Percentiles rank a stretch among this genome's conserved stretches.
Conservation (phyloP, 2,113 vertebrate genomes). For the Caracal caracal region DNA sequence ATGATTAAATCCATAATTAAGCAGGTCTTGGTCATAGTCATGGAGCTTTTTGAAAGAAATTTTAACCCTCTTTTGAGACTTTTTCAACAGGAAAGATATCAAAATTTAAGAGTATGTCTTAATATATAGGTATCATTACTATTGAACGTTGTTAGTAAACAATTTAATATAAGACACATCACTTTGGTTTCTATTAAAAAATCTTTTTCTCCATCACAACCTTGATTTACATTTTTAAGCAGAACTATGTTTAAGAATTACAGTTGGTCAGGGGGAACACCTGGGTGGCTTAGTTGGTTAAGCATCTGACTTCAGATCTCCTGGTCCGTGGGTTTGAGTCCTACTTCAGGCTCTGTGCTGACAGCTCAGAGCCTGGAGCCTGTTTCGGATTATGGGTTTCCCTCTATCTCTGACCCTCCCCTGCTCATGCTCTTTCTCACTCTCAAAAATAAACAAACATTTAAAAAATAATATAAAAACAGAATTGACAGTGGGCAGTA, state of each 20-base stretch:
- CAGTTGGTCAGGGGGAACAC: too few species aligned
- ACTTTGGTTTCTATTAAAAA: not conserved
- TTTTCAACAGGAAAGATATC: not conserved
- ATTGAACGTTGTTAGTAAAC: not conserved
- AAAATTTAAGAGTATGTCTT: not conserved
- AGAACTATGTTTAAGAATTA: not conserved
- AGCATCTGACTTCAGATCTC: too few species aligned
- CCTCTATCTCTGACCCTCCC: too few species aligned
- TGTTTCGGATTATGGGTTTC: too few species aligned
- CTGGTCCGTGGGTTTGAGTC: too few species aligned
- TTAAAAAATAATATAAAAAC: too few species aligned
- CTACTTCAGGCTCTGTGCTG: too few species aligned
- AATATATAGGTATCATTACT: not conserved
- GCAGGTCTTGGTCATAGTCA: not conserved
- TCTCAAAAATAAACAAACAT: too few species aligned
- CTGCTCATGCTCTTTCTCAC: too few species aligned
- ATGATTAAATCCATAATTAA: not conserved
- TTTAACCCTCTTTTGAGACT: not conserved
- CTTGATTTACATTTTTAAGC: not conserved
- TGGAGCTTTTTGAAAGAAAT: not conserved
- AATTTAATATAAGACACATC: not conserved
- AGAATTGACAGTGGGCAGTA: not conserved
- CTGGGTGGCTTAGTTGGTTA: too few species aligned
- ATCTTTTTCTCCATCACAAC: not conserved
- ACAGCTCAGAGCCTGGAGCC: too few species aligned